Evolutionary conservation across 2,797 vertebrate species (phyloP).

Genomic region (Tragelaphus oryx): DNA sequence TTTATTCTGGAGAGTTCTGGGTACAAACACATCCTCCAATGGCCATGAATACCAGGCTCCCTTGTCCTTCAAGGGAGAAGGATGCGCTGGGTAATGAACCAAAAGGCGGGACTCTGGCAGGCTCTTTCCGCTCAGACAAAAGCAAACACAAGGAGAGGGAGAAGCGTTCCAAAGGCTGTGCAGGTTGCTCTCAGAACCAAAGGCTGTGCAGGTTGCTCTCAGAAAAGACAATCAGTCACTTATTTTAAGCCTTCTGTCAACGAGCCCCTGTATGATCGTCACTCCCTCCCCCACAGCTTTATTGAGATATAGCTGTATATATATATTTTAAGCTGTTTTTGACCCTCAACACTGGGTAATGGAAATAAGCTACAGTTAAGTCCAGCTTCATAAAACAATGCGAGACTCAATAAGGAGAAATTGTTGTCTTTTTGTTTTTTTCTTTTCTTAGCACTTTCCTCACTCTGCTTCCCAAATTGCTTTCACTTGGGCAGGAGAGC

Average conservation of each 20-base stretch:
- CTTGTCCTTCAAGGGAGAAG: background rate
- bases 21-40: background rate
- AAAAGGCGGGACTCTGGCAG: background rate
- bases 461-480: background rate
- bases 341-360: background rate
- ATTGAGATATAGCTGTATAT: background rate
- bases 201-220: background rate
- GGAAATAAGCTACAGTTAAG: background rate
- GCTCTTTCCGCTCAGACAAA: background rate
- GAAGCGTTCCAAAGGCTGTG: background rate
- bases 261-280: background rate
- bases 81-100: background rate
- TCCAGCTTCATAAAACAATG: background rate
- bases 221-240: background rate
- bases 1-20: slow-evolving; percentile 2
- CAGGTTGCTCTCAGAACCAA: background rate
- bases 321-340: background rate
- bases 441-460: background rate
- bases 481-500: background rate
- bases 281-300: background rate
- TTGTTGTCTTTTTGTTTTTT: background rate
- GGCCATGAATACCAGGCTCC: background rate
- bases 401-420: background rate
- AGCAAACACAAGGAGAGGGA: background rate
- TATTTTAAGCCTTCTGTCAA: background rate